These are phyloP conservation scores for Parochlus steinenii DNA, from an alignment of 2,888 invertebrate genomes.

Conservation along the genomic window DNA sequence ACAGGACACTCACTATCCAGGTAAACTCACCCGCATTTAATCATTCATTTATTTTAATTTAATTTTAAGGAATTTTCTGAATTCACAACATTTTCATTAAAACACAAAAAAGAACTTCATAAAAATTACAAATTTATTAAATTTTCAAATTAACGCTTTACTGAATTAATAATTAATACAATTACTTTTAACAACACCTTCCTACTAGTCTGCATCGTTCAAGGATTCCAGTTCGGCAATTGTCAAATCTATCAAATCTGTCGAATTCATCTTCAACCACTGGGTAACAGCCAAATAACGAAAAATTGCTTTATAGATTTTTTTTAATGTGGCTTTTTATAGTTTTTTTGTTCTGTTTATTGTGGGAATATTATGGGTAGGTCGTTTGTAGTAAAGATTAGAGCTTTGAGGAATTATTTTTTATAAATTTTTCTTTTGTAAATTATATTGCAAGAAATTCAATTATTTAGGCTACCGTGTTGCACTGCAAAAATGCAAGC, in stretches of 20 bases:
- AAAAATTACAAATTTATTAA: background rate
- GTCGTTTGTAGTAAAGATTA: too few species aligned
- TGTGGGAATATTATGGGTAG: background rate
- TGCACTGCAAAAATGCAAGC: too few species aligned
- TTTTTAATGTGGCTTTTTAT: background rate
- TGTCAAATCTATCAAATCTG: constrained; percentile 19
- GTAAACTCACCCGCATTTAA: constrained; percentile 20
- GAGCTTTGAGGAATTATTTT: too few species aligned
- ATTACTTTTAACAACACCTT: background rate
- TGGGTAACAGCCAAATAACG: constrained; percentile 5
- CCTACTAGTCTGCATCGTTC: background rate
- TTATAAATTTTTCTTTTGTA: too few species aligned
- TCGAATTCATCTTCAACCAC: constrained; percentile 11
- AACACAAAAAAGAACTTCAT: background rate
- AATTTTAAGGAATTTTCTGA: constrained; percentile 13
- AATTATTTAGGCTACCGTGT: too few species aligned
- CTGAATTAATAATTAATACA: background rate
- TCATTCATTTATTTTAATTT: constrained; percentile 13
- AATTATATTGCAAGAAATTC: too few species aligned
- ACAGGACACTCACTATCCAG: constrained; percentile 27
- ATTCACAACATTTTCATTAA: constrained; percentile 7
- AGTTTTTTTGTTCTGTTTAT: background rate
- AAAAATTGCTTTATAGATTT: background rate
- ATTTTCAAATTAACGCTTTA: background rate
- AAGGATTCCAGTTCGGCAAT: constrained; percentile 29